These are phyloP conservation scores for Xenentodon cancila DNA, from an alignment of 2,797 vertebrate genomes.

Conservation along the genomic window DNA sequence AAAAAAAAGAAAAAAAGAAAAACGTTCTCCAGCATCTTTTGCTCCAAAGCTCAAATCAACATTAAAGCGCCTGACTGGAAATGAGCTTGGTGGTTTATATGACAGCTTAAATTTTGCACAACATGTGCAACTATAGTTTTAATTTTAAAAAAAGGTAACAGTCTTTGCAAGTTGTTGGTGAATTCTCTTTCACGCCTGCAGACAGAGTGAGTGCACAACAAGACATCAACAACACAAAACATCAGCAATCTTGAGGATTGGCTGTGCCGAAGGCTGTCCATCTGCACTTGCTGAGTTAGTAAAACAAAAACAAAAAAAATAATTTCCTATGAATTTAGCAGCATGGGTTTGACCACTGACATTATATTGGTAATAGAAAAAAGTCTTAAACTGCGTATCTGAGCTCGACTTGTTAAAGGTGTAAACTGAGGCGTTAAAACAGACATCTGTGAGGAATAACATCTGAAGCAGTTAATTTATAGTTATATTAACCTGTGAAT, in stretches of 20 bases:
- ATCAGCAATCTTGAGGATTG: background rate
- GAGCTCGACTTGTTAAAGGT: no score
- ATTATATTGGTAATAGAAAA: no score
- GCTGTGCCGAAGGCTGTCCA: background rate
- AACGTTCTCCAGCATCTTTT: no score
- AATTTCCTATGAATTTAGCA: no score
- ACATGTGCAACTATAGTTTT: background rate
- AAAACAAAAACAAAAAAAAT: no score
- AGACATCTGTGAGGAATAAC: no score
- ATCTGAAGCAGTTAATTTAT: no score
- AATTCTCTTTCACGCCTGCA: constrained; percentile 5
- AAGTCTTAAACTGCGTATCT: no score
- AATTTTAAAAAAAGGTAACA: background rate
- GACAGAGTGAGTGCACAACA: background rate
- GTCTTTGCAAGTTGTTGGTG: background rate
- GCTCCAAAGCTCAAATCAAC: constrained; percentile 4
- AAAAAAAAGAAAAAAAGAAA: constrained; percentile 24
- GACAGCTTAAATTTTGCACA: constrained; percentile 19
- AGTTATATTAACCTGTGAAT: no score
- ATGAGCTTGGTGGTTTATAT: constrained; percentile 21
- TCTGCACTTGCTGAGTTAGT: background rate
- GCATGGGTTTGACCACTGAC: no score
- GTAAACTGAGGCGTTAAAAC: no score
- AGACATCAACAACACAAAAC: background rate
- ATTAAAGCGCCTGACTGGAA: constrained; percentile 11